Conservation (phyloP, 1,140 invertebrate genomes). For the Drosophila prosaltans region DNA sequence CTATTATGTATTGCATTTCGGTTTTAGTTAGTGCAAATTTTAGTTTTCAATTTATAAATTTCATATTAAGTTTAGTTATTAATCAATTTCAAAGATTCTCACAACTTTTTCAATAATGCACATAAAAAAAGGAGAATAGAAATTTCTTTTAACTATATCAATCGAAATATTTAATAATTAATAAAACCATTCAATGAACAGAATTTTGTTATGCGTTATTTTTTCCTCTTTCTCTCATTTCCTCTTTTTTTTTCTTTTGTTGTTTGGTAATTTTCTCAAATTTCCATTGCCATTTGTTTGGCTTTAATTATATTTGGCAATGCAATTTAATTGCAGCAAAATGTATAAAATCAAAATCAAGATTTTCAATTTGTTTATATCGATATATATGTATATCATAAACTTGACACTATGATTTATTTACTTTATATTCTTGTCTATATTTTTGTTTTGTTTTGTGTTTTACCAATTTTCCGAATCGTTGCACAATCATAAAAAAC, state of each 20-base stretch:
- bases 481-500: conserved; percentile 31
- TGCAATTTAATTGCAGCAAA: background rate
- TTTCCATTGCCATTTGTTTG: background rate
- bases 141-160: background rate
- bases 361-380: background rate
- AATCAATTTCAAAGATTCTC: background rate
- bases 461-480: conserved; percentile 49
- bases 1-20: conserved; percentile 4
- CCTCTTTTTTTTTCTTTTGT: background rate
- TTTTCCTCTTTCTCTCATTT: background rate
- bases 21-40: conserved; percentile 18
- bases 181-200: background rate
- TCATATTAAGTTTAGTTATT: background rate
- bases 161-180: background rate
- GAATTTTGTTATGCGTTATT: background rate
- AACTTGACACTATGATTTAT: background rate
- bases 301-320: background rate
- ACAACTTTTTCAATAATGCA: background rate
- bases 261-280: background rate
- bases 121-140: background rate
- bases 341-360: background rate
- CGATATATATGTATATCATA: background rate
- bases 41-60: conserved; percentile 6
- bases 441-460: background rate
- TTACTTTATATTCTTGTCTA: background rate